These are phyloP conservation scores for Fundulus diaphanus DNA, from an alignment of 2,797 vertebrate species.

Conservation along the genomic window DNA sequence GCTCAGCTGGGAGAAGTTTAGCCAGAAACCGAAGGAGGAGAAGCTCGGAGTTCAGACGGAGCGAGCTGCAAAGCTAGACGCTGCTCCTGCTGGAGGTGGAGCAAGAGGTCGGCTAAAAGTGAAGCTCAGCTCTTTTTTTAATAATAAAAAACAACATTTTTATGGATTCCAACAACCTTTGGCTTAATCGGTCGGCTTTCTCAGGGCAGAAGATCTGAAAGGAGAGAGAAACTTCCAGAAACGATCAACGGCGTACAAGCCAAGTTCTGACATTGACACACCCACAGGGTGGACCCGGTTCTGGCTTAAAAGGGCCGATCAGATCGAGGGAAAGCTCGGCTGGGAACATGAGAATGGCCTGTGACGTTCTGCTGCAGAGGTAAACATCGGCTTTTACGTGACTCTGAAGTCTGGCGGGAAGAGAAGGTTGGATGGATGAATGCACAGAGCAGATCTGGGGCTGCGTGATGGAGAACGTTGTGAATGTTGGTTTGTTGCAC, in stretches of 20 bases:
- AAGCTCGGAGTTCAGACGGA: conserved; percentile 22
- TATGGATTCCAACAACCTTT: conserved; percentile 29
- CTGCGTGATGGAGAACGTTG: neutral
- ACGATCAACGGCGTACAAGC: conserved; percentile 14
- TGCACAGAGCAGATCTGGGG: neutral
- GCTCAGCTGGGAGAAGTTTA: conserved; percentile 81
- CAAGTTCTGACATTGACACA: conserved; percentile 12
- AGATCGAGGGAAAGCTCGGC: conserved; percentile 44
- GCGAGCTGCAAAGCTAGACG: conserved; percentile 30
- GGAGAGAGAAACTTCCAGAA: conserved; percentile 31
- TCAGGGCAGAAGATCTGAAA: conserved; percentile 3
- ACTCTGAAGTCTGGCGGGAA: conserved; percentile 37
- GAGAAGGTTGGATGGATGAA: conserved; percentile 5
- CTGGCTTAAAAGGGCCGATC: conserved; percentile 26
- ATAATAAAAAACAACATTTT: conserved; percentile 9
- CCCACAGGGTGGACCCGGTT: conserved; percentile 27
- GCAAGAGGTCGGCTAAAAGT: conserved; percentile 42
- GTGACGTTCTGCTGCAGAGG: conserved; percentile 87
- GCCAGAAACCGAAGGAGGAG: conserved; percentile 12
- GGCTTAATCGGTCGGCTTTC: neutral
- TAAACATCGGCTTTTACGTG: conserved; percentile 72
- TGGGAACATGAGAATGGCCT: conserved; percentile 80
- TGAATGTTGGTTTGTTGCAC: conserved; percentile 8
- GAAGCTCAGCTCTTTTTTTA: conserved; percentile 25
- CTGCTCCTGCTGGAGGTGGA: conserved; percentile 36